Evolutionary conservation across 2,888 invertebrate genomes (phyloP).

Genomic region (Ctena decussata): DNA sequence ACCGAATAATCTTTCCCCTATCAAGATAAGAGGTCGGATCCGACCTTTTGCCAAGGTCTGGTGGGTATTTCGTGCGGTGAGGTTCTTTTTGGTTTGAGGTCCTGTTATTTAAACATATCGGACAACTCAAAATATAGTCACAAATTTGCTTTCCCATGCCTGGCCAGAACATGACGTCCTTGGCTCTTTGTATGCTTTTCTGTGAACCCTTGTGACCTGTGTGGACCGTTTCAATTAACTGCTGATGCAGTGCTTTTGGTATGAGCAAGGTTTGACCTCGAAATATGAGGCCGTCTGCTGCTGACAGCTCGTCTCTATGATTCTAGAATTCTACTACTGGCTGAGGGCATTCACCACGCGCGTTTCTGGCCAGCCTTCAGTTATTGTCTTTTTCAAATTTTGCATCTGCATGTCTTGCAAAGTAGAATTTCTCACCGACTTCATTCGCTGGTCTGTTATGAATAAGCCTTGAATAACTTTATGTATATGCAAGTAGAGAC

Average conservation of each 20-base stretch:
- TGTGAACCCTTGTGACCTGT: slow-evolving; percentile 39
- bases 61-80: not conserved
- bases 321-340: not conserved
- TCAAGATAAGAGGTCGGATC: not conserved
- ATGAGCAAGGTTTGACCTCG: slow-evolving; percentile 45
- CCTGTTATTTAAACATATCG: not conserved
- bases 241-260: slow-evolving; percentile 28
- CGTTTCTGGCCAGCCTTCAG: not conserved
- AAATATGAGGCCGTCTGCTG: slow-evolving; percentile 44
- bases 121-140: not conserved
- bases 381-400: slow-evolving; percentile 9
- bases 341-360: slow-evolving; percentile 21
- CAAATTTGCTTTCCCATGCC: not conserved
- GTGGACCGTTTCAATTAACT: slow-evolving; percentile 22
- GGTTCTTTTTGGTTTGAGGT: not conserved
- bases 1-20: slow-evolving; percentile 25
- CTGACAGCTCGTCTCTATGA: slow-evolving; percentile 37
- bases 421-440: slow-evolving; percentile 10
- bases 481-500: slow-evolving; percentile 24
- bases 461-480: slow-evolving; percentile 9
- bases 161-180: not conserved
- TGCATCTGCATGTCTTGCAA: not conserved
- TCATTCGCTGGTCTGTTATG: slow-evolving; percentile 21
- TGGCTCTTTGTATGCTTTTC: not conserved
- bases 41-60: not conserved